Base-by-base conservation (phyloP, 2,113 vertebrate species). In the Nettapus auritus region DNA sequence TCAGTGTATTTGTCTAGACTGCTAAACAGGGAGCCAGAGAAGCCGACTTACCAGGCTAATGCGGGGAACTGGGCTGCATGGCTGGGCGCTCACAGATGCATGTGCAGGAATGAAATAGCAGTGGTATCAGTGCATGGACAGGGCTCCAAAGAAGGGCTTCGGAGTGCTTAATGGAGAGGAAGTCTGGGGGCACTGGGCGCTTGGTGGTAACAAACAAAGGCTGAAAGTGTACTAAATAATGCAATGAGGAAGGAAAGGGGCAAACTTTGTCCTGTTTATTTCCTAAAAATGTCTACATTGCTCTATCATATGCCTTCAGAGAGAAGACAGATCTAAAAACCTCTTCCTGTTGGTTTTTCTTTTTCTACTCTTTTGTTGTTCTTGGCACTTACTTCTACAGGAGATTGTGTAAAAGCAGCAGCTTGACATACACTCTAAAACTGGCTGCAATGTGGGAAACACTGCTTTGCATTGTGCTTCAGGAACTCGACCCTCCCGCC, bases 71-170 rank as follows among this genome's bases (percentile, higher is more conserved):
- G 33, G 44, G 12, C 60, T 33, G 52, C 36, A 2, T 3, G 6
- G 3, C 2, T 23, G 78, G 28, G 36, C 36, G 1, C 16, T 9
- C 21, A 16, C 34, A 15, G 34, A 26, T 52, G 36, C 5, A 21
- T 26, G 21, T 7, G n/a, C 16, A 36, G 53, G 60, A 28, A 26
- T 28, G 21, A 15, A 0, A 0, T 9, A 6, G 15, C 29, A 14
- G n/a, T 4, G 48, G 34, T 38, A n/a, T 19, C 33, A 7, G 33
- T 12, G 18, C 17, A 56, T 18, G 40, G 38, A 56, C 56, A 28
- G n/a, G 29, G 33, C 38, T 63, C 11, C 4, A 14, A 23, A 50
- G 42, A 28, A 40, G 63, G 21, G 53, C 36, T 73, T 53, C 34
- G 7, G 13, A 38, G 22, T 33, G 28, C 19, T 17, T 36, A 46